Evolutionary conservation across 35 echinoderm and acorn worm species (phyloP).

Genomic region (Acanthaster planci): DNA sequence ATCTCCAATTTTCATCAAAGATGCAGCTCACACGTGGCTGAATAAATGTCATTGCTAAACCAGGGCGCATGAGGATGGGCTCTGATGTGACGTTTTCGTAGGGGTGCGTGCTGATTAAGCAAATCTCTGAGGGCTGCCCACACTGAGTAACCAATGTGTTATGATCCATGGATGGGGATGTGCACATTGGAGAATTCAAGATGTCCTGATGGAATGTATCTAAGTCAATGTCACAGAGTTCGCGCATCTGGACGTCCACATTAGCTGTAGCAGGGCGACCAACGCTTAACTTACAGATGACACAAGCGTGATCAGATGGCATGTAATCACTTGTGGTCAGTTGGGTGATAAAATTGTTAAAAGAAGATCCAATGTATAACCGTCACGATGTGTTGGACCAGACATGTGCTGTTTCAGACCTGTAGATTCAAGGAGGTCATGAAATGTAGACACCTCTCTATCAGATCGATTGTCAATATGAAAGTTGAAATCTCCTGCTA

Average conservation of each 20-base stretch:
- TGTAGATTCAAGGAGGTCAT: not conserved
- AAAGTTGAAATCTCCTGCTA: no score
- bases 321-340: not conserved
- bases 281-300: conserved; percentile 13
- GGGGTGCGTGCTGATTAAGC: not conserved
- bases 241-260: not conserved
- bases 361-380: conserved; percentile 13
- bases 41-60: no score
- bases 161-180: not conserved
- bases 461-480: not conserved
- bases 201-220: no score
- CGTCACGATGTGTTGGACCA: no score
- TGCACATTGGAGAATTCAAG: no score
- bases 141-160: not conserved
- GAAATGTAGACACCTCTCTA: not conserved
- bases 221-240: no score
- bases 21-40: not conserved
- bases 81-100: not conserved
- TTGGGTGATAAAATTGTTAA: not conserved
- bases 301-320: no score
- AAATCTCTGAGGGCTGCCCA: not conserved
- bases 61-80: not conserved
- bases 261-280: not conserved
- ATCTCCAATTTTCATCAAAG: not conserved
- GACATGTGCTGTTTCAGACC: no score